phyloP scores from a whole-genome alignment of 1,140 invertebrate genomes.

The Alviniconcha marisindica region DNA sequence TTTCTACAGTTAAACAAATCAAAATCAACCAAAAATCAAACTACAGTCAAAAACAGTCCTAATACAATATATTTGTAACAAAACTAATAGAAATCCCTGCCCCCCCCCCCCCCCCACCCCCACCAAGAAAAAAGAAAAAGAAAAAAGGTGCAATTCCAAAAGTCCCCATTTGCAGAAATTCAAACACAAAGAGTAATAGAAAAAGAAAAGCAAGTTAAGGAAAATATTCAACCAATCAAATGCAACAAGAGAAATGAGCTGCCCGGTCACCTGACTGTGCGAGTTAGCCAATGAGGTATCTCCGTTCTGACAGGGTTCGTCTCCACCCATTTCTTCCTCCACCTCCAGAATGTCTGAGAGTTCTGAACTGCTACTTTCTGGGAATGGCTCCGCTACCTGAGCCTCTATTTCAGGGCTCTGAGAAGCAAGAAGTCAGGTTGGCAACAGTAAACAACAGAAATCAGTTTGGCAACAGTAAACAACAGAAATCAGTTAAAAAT shows the following conservation, averaged over 20 bases:
- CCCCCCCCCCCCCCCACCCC: too few species aligned
- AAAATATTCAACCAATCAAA: conserved; percentile 24
- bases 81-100: too few species aligned
- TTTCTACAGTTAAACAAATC: background rate
- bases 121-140: too few species aligned
- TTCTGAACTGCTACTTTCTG: conserved; percentile 77
- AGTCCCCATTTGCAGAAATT: too few species aligned
- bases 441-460: conserved; percentile 35
- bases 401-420: conserved; percentile 56
- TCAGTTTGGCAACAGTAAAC: conserved; percentile 33
- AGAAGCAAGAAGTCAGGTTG: conserved; percentile 45
- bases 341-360: conserved; percentile 78
- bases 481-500: conserved; percentile 33
- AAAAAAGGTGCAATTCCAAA: too few species aligned
- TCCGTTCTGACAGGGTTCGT: conserved; percentile 59
- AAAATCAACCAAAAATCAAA: background rate
- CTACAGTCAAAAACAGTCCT: too few species aligned
- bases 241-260: conserved; percentile 38
- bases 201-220: conserved; percentile 1
- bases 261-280: conserved; percentile 52
- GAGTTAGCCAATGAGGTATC: conserved; percentile 50
- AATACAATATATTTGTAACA: too few species aligned
- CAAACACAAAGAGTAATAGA: background rate
- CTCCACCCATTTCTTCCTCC: conserved; percentile 71
- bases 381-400: conserved; percentile 75